Evolutionary conservation across 2,797 vertebrate genomes (phyloP), one percentile per base, ranked within the genome.

Genomic region (Acanthornis magna): DNA sequence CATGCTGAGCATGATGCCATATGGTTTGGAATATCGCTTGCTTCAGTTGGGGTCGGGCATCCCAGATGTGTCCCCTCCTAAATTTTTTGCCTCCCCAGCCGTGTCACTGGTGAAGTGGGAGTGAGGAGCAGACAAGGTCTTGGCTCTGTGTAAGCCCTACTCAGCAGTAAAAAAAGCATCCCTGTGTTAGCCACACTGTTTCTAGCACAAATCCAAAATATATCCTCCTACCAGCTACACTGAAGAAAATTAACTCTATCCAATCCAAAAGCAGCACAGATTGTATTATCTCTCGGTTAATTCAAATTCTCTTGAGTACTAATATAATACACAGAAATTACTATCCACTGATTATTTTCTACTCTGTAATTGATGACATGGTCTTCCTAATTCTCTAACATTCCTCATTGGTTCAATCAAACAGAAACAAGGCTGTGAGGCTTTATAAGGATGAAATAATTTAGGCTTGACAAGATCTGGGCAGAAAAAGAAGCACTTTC

Each of bases 301-400:
- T 89, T 77, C 42, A 80, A 19, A 34, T 40, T 63, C 7, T 68
- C 29, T 74, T 78, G 20, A 4, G 1, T 36, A 53, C 8, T 8
- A 71, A 57, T 53, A n/a, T 16, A 84, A 51, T 21, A 38, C 16
- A 48, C 13, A 85, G 30, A 83, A 92, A 83, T 91, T 80, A 63
- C 18, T 77, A 14, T 68, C 23, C 20, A 88, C 38, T 75, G 40
- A 80, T 68, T 80, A 61, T 89, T 93, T 94, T 84, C 54, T 93
- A 25, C 51, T 75, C 14, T 65, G 10, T 92, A 90, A 90, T 76
- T 43, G 36, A 66, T 75, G 26, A 32, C 16, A n/a, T 55, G 60
- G 40, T 84, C 36, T 81, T 91, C 25, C n/a, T 84, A 84, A 66
- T 82, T 86, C 58, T 66, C 32, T 82, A 51, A 73, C 62, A 21